Percentiles rank a stretch among this genome's conserved stretches.
These are phyloP conservation scores for Thereva nobilitata DNA, from an alignment of 2,888 invertebrate genomes.

Conservation along the genomic window DNA sequence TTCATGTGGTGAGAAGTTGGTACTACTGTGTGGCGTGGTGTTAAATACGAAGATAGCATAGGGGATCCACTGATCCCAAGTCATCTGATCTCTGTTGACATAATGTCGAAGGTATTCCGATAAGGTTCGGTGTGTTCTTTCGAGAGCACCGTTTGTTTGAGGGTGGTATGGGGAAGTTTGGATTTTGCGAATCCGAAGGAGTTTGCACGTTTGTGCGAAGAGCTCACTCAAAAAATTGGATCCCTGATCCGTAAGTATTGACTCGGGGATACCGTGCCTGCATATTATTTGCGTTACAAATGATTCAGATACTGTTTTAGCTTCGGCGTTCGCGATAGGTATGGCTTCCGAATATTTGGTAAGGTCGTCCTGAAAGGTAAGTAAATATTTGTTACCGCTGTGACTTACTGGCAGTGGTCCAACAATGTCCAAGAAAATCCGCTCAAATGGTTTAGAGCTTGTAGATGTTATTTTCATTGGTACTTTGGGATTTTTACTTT, in stretches of 20 bases:
- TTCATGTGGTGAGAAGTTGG: neutral
- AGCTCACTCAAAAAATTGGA: neutral
- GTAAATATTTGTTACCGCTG: neutral
- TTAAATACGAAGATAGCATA: neutral
- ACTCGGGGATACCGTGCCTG: too few species aligned
- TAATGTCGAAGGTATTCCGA: too few species aligned
- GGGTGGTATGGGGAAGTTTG: too few species aligned
- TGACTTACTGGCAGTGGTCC: neutral
- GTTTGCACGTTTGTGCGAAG: neutral
- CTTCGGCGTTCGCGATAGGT: neutral
- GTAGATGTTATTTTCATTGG: too few species aligned
- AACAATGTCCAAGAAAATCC: neutral
- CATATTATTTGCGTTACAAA: too few species aligned
- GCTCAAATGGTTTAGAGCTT: neutral
- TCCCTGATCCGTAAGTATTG: neutral
- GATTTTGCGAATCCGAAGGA: too few species aligned
- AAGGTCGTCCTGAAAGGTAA: constrained; percentile 6
- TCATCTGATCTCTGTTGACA: neutral
- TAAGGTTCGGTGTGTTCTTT: too few species aligned
- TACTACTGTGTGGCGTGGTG: too few species aligned
- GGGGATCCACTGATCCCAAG: neutral
- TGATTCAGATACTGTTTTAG: too few species aligned
- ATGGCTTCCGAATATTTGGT: neutral
- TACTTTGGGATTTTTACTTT: too few species aligned
- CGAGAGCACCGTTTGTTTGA: too few species aligned